Percentiles rank a stretch among this genome's conserved stretches.
Conservation (phyloP, 1,140 invertebrate species). For the Condylostylus longicornis region DNA sequence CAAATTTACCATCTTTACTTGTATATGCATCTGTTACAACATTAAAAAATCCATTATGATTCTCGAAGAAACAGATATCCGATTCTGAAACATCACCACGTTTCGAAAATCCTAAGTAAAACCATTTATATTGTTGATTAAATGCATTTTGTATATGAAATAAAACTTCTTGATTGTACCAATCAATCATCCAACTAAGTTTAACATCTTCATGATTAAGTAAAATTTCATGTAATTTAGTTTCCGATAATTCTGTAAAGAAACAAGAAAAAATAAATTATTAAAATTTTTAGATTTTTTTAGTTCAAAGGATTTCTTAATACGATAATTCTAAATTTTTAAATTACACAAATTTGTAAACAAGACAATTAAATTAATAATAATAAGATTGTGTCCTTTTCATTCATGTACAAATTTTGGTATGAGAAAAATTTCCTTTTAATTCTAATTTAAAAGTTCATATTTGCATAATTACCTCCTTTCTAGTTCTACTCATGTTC, state of each 20-base stretch:
- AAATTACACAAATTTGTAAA: too few species aligned
- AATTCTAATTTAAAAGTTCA: too few species aligned
- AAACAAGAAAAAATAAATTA: background rate
- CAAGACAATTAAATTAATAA: too few species aligned
- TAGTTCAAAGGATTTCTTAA: too few species aligned
- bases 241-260: conserved; percentile 23
- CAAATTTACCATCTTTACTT: conserved; percentile 43
- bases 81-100: conserved; percentile 60
- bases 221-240: conserved; percentile 27
- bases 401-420: too few species aligned
- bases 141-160: conserved; percentile 31
- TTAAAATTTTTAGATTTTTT: too few species aligned
- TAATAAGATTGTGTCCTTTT: too few species aligned
- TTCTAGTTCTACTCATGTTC: too few species aligned
- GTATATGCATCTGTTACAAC: conserved; percentile 50
- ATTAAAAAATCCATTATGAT: conserved; percentile 29
- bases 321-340: too few species aligned
- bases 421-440: too few species aligned
- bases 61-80: conserved; percentile 70
- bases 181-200: conserved; percentile 31
- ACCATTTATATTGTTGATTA: conserved; percentile 43
- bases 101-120: conserved; percentile 84
- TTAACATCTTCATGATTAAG: conserved; percentile 28
- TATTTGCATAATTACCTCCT: too few species aligned
- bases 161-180: conserved; percentile 31